phyloP scores from a whole-genome alignment of 2,888 invertebrate genomes.

The Lamellibrachia satsuma region DNA sequence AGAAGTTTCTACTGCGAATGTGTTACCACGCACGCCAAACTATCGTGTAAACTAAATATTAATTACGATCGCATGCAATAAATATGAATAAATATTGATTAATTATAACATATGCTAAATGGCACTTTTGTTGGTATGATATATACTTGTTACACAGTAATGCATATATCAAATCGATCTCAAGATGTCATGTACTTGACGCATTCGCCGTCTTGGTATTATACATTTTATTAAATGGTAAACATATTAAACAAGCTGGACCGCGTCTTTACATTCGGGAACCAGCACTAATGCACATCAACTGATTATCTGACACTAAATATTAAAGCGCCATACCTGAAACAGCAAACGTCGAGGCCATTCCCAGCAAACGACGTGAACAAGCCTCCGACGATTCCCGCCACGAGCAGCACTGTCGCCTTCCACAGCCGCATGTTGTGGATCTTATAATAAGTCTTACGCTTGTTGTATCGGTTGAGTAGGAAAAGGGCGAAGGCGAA shows the following conservation, averaged over 20 bases:
- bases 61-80: too few relatives aligned
- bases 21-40: too few relatives aligned
- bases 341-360: conserved; percentile 56
- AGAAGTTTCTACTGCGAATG: too few relatives aligned
- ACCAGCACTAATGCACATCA: not conserved
- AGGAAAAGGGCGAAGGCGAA: conserved; percentile 55
- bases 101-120: too few relatives aligned
- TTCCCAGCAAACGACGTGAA: conserved; percentile 57
- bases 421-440: conserved; percentile 45
- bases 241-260: not conserved
- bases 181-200: too few relatives aligned
- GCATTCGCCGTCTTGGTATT: not conserved
- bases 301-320: not conserved
- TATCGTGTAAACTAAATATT: too few relatives aligned
- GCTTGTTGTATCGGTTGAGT: conserved; percentile 42
- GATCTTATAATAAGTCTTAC: conserved; percentile 32
- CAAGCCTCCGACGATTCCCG: conserved; percentile 54
- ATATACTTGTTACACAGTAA: too few relatives aligned
- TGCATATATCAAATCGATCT: too few relatives aligned
- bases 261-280: not conserved
- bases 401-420: conserved; percentile 45
- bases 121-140: too few relatives aligned
- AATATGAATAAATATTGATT: too few relatives aligned
- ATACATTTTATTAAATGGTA: not conserved
- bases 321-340: conserved; percentile 37